Conservation (phyloP, 2,888 invertebrate species). For the Drosophila histrio region DNA sequence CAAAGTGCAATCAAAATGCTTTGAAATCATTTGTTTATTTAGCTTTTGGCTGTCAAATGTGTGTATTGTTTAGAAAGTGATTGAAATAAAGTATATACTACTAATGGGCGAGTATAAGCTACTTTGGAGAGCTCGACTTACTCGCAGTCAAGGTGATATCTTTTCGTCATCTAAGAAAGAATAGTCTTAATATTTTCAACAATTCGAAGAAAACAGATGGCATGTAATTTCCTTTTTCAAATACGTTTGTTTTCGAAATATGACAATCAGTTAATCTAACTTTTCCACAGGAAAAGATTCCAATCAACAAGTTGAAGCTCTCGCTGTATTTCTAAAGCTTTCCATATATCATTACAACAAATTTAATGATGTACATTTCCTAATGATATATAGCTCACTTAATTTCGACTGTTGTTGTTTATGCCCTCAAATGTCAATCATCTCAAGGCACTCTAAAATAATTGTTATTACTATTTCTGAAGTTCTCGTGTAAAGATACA, state of each 20-base stretch:
- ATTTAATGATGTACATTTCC: neutral
- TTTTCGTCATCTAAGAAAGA: neutral
- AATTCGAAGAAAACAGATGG: neutral
- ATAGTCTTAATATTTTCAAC: neutral
- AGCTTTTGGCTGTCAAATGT: neutral
- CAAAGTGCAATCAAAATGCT: constrained; percentile 20
- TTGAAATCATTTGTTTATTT: constrained; percentile 16
- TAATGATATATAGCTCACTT: neutral
- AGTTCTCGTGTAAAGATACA: constrained; percentile 42
- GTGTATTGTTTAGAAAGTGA: constrained; percentile 6
- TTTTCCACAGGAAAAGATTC: no score
- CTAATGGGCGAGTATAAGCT: neutral
- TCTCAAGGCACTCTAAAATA: constrained; percentile 15
- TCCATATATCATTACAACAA: neutral
- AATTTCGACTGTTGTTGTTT: neutral
- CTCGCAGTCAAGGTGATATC: neutral
- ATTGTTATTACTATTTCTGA: constrained; percentile 18
- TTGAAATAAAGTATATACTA: neutral
- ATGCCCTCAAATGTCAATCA: neutral
- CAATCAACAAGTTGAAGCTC: no score
- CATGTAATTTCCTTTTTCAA: neutral
- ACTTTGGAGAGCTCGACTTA: neutral
- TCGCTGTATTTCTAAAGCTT: neutral
- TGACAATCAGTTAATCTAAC: no score
- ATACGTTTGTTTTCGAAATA: no score